Percentiles rank a stretch among this genome's conserved stretches.
phyloP scores from a whole-genome alignment of 2,888 invertebrate genomes.

The Yponomeuta evonymella region DNA sequence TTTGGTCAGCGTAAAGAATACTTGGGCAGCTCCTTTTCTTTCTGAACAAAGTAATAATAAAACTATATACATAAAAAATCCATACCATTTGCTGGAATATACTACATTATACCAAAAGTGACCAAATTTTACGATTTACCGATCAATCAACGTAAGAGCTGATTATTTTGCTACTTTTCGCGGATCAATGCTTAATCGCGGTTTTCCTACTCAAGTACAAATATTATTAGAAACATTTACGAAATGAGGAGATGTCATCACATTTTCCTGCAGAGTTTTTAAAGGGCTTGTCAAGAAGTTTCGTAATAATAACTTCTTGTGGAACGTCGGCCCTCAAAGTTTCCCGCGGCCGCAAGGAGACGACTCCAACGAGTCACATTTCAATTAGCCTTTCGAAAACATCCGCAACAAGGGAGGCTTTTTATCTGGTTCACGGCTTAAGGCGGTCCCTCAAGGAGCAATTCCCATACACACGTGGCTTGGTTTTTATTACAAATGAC shows the following conservation, averaged over 20 bases:
- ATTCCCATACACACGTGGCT: not conserved
- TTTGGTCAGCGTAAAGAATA: too few species aligned
- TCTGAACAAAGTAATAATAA: too few species aligned
- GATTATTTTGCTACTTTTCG: too few species aligned
- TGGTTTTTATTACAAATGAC: too few species aligned
- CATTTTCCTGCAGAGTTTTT: conserved; percentile 2
- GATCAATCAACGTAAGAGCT: too few species aligned
- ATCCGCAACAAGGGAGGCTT: not conserved
- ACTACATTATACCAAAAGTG: too few species aligned
- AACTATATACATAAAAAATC: too few species aligned
- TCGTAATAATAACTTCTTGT: conserved; percentile 7
- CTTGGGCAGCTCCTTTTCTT: too few species aligned
- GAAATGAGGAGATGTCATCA: conserved; percentile 6
- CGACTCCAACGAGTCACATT: conserved; percentile 7
- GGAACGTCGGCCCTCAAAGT: conserved; percentile 5
- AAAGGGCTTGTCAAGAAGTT: conserved; percentile 11
- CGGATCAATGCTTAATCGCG: not conserved
- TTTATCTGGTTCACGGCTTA: not conserved
- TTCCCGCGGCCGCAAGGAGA: conserved; percentile 5
- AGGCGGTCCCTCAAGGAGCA: too few species aligned
- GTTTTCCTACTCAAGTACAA: not conserved
- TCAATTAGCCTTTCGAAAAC: conserved; percentile 8
- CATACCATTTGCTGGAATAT: too few species aligned
- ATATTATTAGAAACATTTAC: not conserved
- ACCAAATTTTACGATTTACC: too few species aligned